Conservation (phyloP, 1,140 invertebrate species). For the Matsumurasca onukii region DNA sequence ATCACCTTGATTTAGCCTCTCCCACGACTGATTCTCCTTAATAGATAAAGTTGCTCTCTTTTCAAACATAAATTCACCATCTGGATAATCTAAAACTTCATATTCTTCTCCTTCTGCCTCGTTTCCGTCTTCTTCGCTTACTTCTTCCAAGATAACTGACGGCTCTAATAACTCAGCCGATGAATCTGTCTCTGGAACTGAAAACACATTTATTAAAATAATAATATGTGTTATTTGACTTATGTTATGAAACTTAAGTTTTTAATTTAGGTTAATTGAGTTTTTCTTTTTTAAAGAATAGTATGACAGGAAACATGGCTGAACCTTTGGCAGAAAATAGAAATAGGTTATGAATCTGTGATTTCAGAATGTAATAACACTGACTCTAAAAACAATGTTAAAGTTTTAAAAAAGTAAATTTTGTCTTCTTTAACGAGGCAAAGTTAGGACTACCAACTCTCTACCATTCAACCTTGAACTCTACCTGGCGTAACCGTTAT, state of each 20-base stretch:
- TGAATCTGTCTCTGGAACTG: neutral
- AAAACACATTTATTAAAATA: neutral
- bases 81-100: neutral
- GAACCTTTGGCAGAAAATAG: neutral
- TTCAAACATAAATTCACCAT: constrained; percentile 3
- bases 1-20: neutral
- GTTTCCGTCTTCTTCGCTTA: neutral
- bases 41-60: constrained; percentile 1
- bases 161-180: neutral
- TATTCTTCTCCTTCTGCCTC: neutral
- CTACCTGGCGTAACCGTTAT: too few species aligned
- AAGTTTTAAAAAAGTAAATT: too few species aligned
- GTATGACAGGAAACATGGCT: neutral
- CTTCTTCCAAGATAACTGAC: constrained; percentile 1
- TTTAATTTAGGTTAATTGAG: neutral
- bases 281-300: neutral
- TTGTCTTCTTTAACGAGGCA: too few species aligned
- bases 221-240: neutral
- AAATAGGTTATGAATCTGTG: neutral
- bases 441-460: too few species aligned
- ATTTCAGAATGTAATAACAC: neutral
- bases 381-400: neutral
- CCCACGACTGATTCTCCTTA: neutral
- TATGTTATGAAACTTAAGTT: neutral
- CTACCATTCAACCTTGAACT: too few species aligned